A percentile compares a stretch with the other conserved stretches of the same genome.
phyloP scores from a whole-genome alignment of 2,797 vertebrate species.

The Alcedo quadribrachys region DNA sequence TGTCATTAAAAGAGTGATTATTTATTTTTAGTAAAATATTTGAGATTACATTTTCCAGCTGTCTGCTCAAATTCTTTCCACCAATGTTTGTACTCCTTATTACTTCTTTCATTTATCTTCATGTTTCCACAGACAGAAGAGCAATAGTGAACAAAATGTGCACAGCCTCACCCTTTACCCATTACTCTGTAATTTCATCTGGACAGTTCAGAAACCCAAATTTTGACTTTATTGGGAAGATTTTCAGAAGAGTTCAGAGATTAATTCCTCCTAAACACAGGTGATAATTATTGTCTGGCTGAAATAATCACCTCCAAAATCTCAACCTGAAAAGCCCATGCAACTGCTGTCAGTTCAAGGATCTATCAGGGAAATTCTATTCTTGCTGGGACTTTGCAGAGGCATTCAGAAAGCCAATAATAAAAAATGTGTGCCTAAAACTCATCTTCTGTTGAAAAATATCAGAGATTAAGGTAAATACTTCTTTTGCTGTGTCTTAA shows the following conservation, averaged over 20 bases:
- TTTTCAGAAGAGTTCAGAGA: neutral
- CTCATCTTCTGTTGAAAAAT: neutral
- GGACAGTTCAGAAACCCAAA: neutral
- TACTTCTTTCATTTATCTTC: neutral
- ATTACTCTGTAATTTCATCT: neutral
- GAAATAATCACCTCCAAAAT: neutral
- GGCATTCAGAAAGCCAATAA: neutral
- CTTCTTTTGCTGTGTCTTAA: neutral
- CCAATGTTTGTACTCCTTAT: neutral
- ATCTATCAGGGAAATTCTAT: neutral
- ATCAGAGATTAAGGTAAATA: neutral
- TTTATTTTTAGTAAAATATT: conserved; percentile 8
- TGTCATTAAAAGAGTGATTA: neutral
- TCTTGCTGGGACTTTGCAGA: neutral
- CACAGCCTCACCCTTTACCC: neutral
- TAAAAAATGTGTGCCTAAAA: neutral
- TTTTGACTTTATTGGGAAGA: neutral
- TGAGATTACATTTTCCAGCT: neutral
- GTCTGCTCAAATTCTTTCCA: neutral
- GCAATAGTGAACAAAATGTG: neutral
- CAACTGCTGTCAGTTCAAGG: neutral
- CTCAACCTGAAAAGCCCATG: neutral
- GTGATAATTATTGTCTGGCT: neutral
- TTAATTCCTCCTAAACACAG: neutral
- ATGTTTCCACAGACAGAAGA: neutral